Base-by-base conservation (phyloP, 2,113 vertebrate genomes). In the Triplophysa tibetana region DNA sequence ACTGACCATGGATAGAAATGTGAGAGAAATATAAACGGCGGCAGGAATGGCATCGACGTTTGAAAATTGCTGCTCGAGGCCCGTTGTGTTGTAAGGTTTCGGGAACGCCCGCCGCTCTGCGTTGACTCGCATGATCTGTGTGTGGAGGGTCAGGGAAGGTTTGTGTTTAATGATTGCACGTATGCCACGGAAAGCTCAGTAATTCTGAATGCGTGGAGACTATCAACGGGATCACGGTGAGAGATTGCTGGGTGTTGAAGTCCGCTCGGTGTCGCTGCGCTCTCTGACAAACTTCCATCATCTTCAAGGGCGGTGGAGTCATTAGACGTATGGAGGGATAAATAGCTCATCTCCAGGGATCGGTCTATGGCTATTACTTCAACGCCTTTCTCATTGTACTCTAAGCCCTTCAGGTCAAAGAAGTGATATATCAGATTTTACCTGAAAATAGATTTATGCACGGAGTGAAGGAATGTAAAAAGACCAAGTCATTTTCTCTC, bases 311-410 rank as follows among this genome's bases (percentile, higher is more conserved):
- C 85, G 82, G 80, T 83, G 68, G 24, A 86, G 84, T 89, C 86
- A 89, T 91, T 89, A 89, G 85, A 88, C 87, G 86, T 88, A 89
- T 86, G 75, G 82, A 78, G 70, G 89, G 88, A 91, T 89, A 88
- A 90, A 89, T 86, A 88, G 86, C 84, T 85, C 85, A 83, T 78
- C 88, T 87, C 84, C 75, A 73, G 86, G 88, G 88, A 88, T 84
- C 87, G 81, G 83, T 69, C 0, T 16, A 76, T 85, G 83, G 84
- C 85, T 83, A 83, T 83, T 85, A 81, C 78, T 81, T 90, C 82
- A 88, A 88, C 79, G 76, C 85, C 74, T 88, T 78, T 84, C 82
- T 83, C 58, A 48, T 17, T 50, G 12, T 43, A 54, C 60, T 21
- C 29, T 43, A 3, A 62, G 21, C 12, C 21, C 23, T 63, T 38